Evolutionary conservation across 2,888 invertebrate genomes (phyloP).

Genomic region (Prostheceraeus crozeri): DNA sequence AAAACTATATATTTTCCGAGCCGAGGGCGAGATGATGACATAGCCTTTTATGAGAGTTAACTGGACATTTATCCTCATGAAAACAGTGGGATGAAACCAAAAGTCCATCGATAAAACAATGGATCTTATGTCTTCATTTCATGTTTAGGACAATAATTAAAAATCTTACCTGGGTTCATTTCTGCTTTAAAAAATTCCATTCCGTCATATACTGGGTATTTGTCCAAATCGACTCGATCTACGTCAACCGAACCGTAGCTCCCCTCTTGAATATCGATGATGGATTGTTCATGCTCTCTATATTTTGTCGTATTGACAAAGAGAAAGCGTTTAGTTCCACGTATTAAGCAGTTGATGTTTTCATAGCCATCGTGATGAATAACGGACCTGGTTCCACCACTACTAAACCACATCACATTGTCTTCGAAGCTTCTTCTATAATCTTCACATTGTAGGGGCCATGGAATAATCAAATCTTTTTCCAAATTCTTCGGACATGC

Average conservation of each 20-base stretch:
- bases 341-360: constrained; percentile 53
- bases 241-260: constrained; percentile 24
- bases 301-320: constrained; percentile 43
- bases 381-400: constrained; percentile 55
- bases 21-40: too few relatives aligned
- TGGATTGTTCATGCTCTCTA: not conserved
- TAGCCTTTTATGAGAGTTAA: too few relatives aligned
- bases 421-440: constrained; percentile 25
- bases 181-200: constrained; percentile 36
- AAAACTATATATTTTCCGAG: too few relatives aligned
- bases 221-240: constrained; percentile 35
- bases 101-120: too few relatives aligned
- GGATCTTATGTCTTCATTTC: too few relatives aligned
- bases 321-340: constrained; percentile 50
- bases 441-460: constrained; percentile 33
- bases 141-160: too few relatives aligned
- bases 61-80: too few relatives aligned
- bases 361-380: constrained; percentile 54
- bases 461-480: constrained; percentile 34
- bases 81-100: too few relatives aligned
- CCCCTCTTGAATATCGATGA: constrained; percentile 30
- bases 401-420: constrained; percentile 54
- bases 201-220: constrained; percentile 33
- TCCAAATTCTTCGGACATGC: constrained; percentile 46
- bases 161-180: constrained; percentile 36